Evolutionary conservation across 2,797 vertebrate genomes (phyloP).

Genomic region (Cercopithecus petaurista): DNA sequence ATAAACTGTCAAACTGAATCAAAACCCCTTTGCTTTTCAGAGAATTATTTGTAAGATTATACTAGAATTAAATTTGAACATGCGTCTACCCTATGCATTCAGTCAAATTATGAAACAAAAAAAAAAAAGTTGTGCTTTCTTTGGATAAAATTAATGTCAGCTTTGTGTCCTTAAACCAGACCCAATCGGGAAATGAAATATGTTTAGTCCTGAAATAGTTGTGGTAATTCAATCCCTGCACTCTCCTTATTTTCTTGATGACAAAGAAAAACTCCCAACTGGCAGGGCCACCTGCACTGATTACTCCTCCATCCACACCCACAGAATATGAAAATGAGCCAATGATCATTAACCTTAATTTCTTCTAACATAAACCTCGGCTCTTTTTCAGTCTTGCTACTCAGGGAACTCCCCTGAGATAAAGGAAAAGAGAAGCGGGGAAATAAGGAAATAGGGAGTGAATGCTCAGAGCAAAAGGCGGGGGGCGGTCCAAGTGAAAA

Average conservation of each 20-base stretch:
- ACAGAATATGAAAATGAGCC: conserved; percentile 88
- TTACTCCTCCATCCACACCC: conserved; percentile 88
- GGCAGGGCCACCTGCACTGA: conserved; percentile 91
- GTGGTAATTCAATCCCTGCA: conserved; percentile 86
- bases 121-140: conserved; percentile 80
- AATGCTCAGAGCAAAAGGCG: conserved; percentile 61
- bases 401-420: conserved; percentile 81
- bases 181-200: conserved; percentile 86
- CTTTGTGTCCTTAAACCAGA: conserved; percentile 87
- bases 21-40: conserved; percentile 80
- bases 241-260: conserved; percentile 88
- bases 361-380: conserved; percentile 87
- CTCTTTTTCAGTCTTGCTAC: conserved; percentile 77
- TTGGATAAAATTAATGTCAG: conserved; percentile 87
- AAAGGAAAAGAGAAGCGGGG: neutral
- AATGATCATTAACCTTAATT: conserved; percentile 89
- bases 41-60: conserved; percentile 84
- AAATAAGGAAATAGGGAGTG: conserved; percentile 38
- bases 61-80: conserved; percentile 83
- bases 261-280: conserved; percentile 88
- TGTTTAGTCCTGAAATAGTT: conserved; percentile 86
- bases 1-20: conserved; percentile 84
- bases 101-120: conserved; percentile 81
- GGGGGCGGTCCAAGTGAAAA: conserved; percentile 55
- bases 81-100: conserved; percentile 79